Conservation (phyloP, 2,797 vertebrate species). For the Micropoecilia bifurca region DNA sequence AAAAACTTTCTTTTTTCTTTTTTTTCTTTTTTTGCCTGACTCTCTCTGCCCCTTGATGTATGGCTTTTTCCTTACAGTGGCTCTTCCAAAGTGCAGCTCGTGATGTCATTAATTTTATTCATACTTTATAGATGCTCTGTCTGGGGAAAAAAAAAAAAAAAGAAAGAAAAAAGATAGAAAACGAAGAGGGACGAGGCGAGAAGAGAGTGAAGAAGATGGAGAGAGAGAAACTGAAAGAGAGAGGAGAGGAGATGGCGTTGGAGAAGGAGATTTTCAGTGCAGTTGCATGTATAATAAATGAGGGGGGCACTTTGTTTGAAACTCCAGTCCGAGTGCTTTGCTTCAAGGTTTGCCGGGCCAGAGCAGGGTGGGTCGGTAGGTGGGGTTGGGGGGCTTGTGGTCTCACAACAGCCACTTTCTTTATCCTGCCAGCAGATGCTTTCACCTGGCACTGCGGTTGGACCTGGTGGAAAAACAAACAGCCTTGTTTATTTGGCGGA, state of each 20-base stretch:
- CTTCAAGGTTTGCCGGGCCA: conserved; percentile 82
- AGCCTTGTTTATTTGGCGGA: conserved; percentile 72
- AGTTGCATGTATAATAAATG: conserved; percentile 89
- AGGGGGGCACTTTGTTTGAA: conserved; percentile 84
- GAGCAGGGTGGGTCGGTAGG: not conserved
- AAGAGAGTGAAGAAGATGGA: conserved; percentile 49
- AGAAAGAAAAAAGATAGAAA: conserved; percentile 52
- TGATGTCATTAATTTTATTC: conserved; percentile 89
- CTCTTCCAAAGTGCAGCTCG: conserved; percentile 83
- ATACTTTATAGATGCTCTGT: conserved; percentile 85
- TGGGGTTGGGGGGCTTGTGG: conserved; percentile 61
- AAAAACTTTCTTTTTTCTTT: not conserved
- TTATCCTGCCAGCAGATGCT: conserved; percentile 73
- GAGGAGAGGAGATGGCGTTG: conserved; percentile 71
- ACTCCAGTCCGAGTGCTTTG: conserved; percentile 73
- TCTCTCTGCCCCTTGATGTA: conserved; percentile 79
- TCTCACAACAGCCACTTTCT: conserved; percentile 73
- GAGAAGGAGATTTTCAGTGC: conserved; percentile 83
- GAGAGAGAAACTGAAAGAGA: conserved; percentile 31
- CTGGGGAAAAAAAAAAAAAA: conserved; percentile 63
- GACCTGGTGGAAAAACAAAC: conserved; percentile 83
- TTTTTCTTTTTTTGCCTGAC: conserved; percentile 43
- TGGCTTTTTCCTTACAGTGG: conserved; percentile 82
- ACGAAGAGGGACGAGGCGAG: conserved; percentile 33
- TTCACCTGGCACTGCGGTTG: conserved; percentile 74